Conservation (phyloP, 2,888 invertebrate species). For the Cistogaster globosa region DNA sequence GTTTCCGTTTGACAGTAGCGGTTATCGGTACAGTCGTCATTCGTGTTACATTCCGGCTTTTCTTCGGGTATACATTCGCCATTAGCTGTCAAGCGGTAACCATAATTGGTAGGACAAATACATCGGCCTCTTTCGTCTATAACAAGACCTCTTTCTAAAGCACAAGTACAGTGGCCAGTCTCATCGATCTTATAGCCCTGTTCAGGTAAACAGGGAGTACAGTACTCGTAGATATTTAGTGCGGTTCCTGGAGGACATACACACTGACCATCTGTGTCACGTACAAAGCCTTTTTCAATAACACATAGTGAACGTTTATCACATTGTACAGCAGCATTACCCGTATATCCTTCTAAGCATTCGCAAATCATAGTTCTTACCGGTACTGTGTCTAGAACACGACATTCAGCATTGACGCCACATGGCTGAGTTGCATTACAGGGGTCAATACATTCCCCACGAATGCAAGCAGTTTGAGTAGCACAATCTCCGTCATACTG, state of each 20-base stretch:
- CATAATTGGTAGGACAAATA: conserved; percentile 88
- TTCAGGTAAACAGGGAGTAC: conserved; percentile 88
- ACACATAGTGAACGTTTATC: conserved; percentile 89
- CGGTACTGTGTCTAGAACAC: conserved; percentile 90
- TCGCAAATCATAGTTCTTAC: conserved; percentile 95
- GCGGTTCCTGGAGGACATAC: conserved; percentile 91
- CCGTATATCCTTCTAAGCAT: conserved; percentile 92
- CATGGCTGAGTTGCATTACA: conserved; percentile 91
- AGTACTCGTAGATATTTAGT: conserved; percentile 90
- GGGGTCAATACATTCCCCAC: conserved; percentile 92
- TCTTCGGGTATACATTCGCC: conserved; percentile 86
- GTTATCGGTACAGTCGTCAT: conserved; percentile 90
- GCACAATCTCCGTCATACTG: conserved; percentile 92
- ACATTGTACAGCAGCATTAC: conserved; percentile 93
- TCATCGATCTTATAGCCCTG: conserved; percentile 90
- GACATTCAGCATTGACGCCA: conserved; percentile 91
- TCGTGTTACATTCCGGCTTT: conserved; percentile 86
- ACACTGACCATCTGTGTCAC: conserved; percentile 86
- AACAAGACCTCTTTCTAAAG: conserved; percentile 89
- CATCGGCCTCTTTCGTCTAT: conserved; percentile 91
- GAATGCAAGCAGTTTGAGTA: conserved; percentile 91
- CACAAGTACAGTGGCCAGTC: conserved; percentile 92
- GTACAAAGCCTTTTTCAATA: conserved; percentile 87
- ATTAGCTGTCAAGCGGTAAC: conserved; percentile 85
- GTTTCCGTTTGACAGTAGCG: conserved; percentile 88